Conservation (phyloP, 2,888 invertebrate species). For the Theodoxus fluviatilis region DNA sequence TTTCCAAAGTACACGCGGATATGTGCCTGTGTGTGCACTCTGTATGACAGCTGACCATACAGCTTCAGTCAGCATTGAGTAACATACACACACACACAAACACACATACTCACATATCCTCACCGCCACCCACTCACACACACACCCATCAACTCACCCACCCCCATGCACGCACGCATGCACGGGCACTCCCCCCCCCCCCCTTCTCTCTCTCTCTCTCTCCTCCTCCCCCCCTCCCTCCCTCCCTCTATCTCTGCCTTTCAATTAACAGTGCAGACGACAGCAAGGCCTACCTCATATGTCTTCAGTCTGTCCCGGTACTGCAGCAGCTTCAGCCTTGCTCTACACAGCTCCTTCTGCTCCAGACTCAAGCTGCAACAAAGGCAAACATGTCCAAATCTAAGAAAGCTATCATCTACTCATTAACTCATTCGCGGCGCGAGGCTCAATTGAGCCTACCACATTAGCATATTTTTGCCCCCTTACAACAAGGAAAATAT, state of each 20-base stretch:
- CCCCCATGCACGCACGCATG: background rate
- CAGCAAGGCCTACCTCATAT: slow-evolving; percentile 72
- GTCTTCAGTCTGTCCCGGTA: slow-evolving; percentile 76
- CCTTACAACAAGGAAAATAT: too few species aligned
- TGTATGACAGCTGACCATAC: too few species aligned
- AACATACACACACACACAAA: too few species aligned
- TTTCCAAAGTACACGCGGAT: too few species aligned
- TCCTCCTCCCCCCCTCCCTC: background rate
- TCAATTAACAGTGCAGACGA: too few species aligned
- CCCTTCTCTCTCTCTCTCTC: background rate
- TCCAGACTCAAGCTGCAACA: slow-evolving; percentile 70
- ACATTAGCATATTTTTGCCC: too few species aligned
- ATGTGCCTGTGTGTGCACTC: too few species aligned
- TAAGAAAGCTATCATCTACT: too few species aligned
- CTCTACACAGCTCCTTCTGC: slow-evolving; percentile 74
- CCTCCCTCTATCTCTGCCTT: background rate
- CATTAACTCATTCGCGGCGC: too few species aligned
- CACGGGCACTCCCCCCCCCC: background rate
- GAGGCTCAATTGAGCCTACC: too few species aligned
- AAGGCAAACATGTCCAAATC: slow-evolving; percentile 23
- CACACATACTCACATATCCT: background rate
- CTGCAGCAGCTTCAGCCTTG: slow-evolving; percentile 74
- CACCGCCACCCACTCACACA: background rate
- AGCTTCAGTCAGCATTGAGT: too few species aligned
- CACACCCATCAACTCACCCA: background rate